Percentiles rank a stretch among this genome's conserved stretches.
These are phyloP conservation scores for Sternarchorhynchus goeldii DNA, from an alignment of 2,797 vertebrate species.

Conservation along the genomic window DNA sequence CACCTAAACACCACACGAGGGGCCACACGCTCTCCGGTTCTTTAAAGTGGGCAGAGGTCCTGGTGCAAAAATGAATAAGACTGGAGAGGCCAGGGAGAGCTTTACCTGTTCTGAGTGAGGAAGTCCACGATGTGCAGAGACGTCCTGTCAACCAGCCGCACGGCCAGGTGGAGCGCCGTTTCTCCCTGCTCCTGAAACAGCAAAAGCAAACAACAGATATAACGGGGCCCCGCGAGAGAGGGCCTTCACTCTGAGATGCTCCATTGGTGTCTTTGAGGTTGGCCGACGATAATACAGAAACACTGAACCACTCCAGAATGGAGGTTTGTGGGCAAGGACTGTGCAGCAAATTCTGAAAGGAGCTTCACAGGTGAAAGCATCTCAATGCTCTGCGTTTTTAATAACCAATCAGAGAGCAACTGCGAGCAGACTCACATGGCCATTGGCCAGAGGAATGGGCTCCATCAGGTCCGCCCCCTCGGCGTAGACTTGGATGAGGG, in stretches of 20 bases:
- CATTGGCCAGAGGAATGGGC: conserved; percentile 93
- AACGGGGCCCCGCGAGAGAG: background rate
- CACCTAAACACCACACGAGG: no score
- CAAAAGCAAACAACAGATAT: background rate
- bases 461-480: conserved; percentile 95
- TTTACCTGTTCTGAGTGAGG: conserved; percentile 94
- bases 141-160: conserved; percentile 93
- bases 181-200: conserved; percentile 88
- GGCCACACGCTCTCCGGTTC: no score
- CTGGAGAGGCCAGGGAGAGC: background rate
- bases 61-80: no score
- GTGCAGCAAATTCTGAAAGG: no score
- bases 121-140: conserved; percentile 98
- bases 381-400: background rate
- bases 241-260: background rate
- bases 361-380: background rate
- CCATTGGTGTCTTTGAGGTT: background rate
- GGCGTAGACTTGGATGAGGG: conserved; percentile 91
- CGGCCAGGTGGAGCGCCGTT: conserved; percentile 94
- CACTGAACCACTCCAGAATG: no score
- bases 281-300: background rate
- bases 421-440: conserved; percentile 85
- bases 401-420: background rate
- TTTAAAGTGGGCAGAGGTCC: no score
- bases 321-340: no score